A percentile compares a stretch with the other conserved stretches of the same genome.
These are phyloP conservation scores for Leptinotarsa rubiginosa DNA, from an alignment of 2,888 invertebrate species.

Conservation along the genomic window DNA sequence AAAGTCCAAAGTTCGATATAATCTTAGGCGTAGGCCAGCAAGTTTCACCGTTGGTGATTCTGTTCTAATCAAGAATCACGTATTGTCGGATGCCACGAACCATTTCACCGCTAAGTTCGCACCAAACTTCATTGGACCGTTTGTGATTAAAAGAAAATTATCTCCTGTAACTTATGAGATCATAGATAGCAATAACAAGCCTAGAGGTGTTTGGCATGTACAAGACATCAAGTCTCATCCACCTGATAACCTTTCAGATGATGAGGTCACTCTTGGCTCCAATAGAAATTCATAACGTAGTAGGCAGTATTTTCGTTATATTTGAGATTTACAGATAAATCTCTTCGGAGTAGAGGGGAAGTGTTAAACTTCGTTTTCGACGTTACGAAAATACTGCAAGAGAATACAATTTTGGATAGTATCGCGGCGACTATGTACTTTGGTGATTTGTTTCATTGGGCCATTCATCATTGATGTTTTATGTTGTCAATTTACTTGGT, in stretches of 20 bases:
- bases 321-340: neutral
- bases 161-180: conserved; percentile 14
- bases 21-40: conserved; percentile 6
- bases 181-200: neutral
- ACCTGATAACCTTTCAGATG: neutral
- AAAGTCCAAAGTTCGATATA: conserved; percentile 5
- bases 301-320: neutral
- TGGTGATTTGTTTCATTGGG: no score
- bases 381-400: neutral
- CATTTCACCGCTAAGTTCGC: conserved; percentile 13
- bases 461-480: no score
- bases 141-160: neutral
- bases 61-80: neutral
- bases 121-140: neutral
- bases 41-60: conserved; percentile 4
- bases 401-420: neutral
- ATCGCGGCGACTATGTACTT: no score
- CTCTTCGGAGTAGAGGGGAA: conserved; percentile 6
- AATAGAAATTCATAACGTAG: neutral
- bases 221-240: conserved; percentile 10
- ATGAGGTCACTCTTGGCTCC: neutral
- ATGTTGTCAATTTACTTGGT: no score
- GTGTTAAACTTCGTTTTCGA: conserved; percentile 3
- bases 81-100: neutral
- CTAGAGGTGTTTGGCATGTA: conserved; percentile 13